Evolutionary conservation across 2,797 vertebrate species (phyloP), one percentile per base, ranked within the genome.

Genomic region (Pogonophryne albipinna): DNA sequence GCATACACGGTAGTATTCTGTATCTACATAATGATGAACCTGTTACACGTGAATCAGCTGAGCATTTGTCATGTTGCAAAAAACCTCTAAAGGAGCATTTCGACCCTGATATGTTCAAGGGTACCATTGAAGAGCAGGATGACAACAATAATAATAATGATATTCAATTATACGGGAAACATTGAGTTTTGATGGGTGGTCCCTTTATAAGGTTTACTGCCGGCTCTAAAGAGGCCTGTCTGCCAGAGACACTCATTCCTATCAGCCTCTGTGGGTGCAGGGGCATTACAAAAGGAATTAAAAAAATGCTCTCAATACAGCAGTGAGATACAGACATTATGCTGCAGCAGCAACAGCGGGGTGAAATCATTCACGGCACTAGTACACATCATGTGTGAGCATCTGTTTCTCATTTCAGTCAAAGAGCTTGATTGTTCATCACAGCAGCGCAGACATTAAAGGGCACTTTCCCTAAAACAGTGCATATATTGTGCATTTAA

Each of bases 401-500:
- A 90, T 91, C 89, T 91, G 90, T 66, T 85, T 85, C 64, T 78
- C 70, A 86, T 88, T 70, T 68, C 69, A 83, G 75, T 82, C 80
- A 87, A 74, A 81, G 64, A 67, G 75, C 79, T 86, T 86, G 84
- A 83, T 85, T 85, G 86, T 85, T 87, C 79, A 85, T 87, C 74
- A 76, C 61, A 10, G 63, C 61, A 10, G 63, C 3, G 31, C 77
- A 75, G 50, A 84, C 80, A 80, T 82, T 87, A 84, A 89, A 86
- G 67, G 66, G 64, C 61, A 76, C 65, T 74, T 79, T 47, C 63
- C 59, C 78, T 84, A 82, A 90, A 86, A 77, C 46, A 50, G 49
- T 53, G 55, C 44, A 31, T 64, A 31, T 78, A 82, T 63, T 50
- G 62, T 60, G n/a, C 67, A 62, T 53, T 70, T 82, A 85, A 86